Conservation (phyloP, 2,888 invertebrate genomes). For the Drosophila nigritarsus region DNA sequence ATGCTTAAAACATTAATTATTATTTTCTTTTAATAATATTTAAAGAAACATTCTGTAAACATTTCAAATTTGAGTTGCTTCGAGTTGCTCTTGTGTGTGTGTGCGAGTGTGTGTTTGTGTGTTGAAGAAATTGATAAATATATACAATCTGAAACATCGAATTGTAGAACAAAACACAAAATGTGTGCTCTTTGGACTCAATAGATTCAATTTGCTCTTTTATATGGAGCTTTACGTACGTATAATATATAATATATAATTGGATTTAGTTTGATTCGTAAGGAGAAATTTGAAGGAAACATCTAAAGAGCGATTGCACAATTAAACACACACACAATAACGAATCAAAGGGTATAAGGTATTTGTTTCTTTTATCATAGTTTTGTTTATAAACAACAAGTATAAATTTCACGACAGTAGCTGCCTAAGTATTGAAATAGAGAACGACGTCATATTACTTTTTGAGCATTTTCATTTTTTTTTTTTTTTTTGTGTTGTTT, state of each 20-base stretch:
- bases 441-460: constrained; percentile 52
- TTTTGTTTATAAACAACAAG: constrained; percentile 67
- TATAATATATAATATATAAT: constrained; percentile 15
- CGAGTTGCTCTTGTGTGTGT: constrained; percentile 39
- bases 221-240: constrained; percentile 15
- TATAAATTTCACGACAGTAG: constrained; percentile 70
- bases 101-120: constrained; percentile 31
- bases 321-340: constrained; percentile 71
- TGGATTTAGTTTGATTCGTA: constrained; percentile 21
- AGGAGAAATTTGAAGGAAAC: constrained; percentile 59
- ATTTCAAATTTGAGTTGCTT: constrained; percentile 66
- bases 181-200: constrained; percentile 57
- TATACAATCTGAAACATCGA: constrained; percentile 63
- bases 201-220: constrained; percentile 22
- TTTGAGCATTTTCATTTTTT: constrained; percentile 64
- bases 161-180: constrained; percentile 37
- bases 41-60: constrained; percentile 45
- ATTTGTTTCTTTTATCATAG: constrained; percentile 54
- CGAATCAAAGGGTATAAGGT: constrained; percentile 50
- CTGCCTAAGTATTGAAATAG: constrained; percentile 73
- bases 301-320: constrained; percentile 76
- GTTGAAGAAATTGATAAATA: constrained; percentile 49
- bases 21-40: constrained; percentile 31
- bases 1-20: constrained; percentile 63
- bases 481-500: constrained; percentile 3